Base-by-base conservation (phyloP, 2,888 invertebrate species). In the Prosopocoilus inquinatus region DNA sequence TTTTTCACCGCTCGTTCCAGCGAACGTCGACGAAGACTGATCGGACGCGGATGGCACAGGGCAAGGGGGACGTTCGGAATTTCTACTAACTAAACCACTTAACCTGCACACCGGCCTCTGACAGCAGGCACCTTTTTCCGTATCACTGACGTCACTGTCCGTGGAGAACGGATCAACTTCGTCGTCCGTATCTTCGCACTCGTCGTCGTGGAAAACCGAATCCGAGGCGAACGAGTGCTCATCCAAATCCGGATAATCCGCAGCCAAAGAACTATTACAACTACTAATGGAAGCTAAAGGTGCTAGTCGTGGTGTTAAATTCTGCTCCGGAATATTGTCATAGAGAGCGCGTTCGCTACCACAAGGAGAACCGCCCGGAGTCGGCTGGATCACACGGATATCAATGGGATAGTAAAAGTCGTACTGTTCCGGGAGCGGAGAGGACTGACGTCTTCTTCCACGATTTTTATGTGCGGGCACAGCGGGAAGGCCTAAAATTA, bases 141-240 rank as follows among this genome's bases (percentile, higher is more conserved):
- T 70, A 47, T 71, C 70, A 45, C 62, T 62, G n/a, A 85, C 85
- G 63, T 90, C 90, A 69, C 90, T 91, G 71, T 91, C 91, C 36
- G 91, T 91, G 57, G 90, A 90, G 71, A 91, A 88, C 68, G 89
- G 89, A 69, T 90, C 90, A 66, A 91, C 87, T 70, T 91, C 91
- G 69, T 91, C 90, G 71, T 92, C 91, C 11, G 92, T 92, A 67
- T 91, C 90, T 64, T 85, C 82, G 51, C 78, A 82, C 62, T 79
- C 80, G 34, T 78, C 79, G 34, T 78, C 79, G 53, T 85, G 81
- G 74, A 91, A 92, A 55, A 92, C 90, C 13, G 91, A 91, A 75
- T 92, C 91, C 43, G 87, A 87, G 54, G 87, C 82, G 11, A 86
- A 84, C 58, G 88, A 86, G 58, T 84, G 84, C 60, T 86, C 79